Evolutionary conservation across 2,888 invertebrate genomes (phyloP), one percentile per base, ranked within the genome.

Genomic region (Patella depressa): DNA sequence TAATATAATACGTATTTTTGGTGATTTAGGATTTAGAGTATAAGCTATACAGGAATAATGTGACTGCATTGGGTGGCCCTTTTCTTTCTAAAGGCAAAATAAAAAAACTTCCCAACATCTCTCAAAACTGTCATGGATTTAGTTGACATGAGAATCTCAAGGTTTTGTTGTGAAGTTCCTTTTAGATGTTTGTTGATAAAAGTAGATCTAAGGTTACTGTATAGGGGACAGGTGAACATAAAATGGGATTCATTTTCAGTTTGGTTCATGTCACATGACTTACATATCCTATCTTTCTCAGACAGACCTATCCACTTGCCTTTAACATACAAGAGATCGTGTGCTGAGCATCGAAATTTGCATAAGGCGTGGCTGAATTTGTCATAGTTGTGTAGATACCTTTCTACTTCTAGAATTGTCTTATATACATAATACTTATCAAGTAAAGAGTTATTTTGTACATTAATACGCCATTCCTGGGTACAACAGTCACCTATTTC

Each of bases 401-500:
- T 65, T 5, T 65, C n/a, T 11, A 12, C 7, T n/a, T 65, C 65
- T n/a, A 65, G 24, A 12, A 14, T 12, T 9, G 65, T 65, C 24
- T 65, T 65, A 65, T 65, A 65, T 12, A 65, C 19, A 65, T 65
- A 65, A 65, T 65, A 65, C 12, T 65, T 24, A n/a, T 19, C 24
- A 19, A 65, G 12, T 24, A 65, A 19, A 14, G 65, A 65, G 19
- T 65, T 65, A n/a, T 24, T 65, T 14, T 4, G 19, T 65, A 65
- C 65, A 65, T 65, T 65, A n/a, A 9, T 19, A 9, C 65, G 65
- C 65, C 65, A 65, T 65, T 65, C 65, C 19, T 65, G 65, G 12
- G 14, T 19, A n/a, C 65, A 65, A n/a, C 65, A 65, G 19, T 65
- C 65, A n/a, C 24, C 19, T 65, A 65, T 65, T 65, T 65, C 65